These are phyloP conservation scores for Tetranychus urticae DNA, from an alignment of 1,140 invertebrate genomes.

Conservation along the genomic window DNA sequence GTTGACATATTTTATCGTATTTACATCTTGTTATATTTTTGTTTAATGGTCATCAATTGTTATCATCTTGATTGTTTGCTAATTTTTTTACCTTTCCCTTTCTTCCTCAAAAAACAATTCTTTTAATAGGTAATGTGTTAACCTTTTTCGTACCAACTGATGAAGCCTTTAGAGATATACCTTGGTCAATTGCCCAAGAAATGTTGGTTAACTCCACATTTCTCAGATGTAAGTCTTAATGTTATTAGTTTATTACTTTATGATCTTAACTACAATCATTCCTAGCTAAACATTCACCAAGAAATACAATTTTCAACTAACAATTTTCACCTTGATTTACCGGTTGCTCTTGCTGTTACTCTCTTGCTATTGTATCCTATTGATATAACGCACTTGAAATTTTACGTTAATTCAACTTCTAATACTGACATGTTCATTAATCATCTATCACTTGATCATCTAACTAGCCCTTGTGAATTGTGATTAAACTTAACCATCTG, in stretches of 20 bases:
- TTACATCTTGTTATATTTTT: not conserved
- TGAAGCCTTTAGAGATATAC: conserved; percentile 19
- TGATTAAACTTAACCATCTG: no score
- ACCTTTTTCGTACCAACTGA: conserved; percentile 22
- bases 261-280: not conserved
- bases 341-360: no score
- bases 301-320: not conserved
- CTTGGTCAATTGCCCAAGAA: conserved; percentile 12
- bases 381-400: no score
- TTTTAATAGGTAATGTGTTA: conserved; percentile 9
- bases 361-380: no score
- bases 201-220: conserved; percentile 7
- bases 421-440: no score
- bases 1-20: not conserved
- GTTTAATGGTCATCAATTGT: not conserved
- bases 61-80: not conserved
- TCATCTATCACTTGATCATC: no score
- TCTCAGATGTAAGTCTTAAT: conserved; percentile 6
- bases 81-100: not conserved
- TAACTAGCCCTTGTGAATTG: no score
- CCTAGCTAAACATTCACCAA: conserved; percentile 16
- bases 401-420: no score
- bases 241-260: no score
- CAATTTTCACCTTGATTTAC: no score
- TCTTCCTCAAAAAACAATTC: no score